Evolutionary conservation across 2,113 vertebrate genomes (phyloP).

Genomic region (Actinemys pallida): DNA sequence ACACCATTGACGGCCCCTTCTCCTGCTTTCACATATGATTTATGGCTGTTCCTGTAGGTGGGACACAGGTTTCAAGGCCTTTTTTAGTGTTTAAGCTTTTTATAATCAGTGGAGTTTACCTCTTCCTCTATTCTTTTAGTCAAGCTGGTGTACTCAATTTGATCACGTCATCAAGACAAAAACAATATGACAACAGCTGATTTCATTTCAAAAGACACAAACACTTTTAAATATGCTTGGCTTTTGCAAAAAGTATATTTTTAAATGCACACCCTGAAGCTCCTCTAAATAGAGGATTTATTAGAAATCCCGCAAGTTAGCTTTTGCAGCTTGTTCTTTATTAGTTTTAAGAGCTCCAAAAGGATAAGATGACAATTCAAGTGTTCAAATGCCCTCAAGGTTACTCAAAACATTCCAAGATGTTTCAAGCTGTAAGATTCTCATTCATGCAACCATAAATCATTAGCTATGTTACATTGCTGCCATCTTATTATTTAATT

Average conservation of each 20-base stretch:
- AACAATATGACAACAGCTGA: neutral
- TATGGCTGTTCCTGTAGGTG: slow-evolving; percentile 60
- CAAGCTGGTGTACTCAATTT: neutral
- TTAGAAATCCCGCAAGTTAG: neutral
- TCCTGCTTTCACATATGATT: slow-evolving; percentile 57
- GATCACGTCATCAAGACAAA: slow-evolving; percentile 19
- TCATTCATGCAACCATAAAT: slow-evolving; percentile 68
- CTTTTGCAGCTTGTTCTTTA: neutral
- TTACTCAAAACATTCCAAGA: slow-evolving; percentile 60
- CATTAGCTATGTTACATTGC: slow-evolving; percentile 35
- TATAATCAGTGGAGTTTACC: slow-evolving; percentile 40
- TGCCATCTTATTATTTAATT: slow-evolving; percentile 72
- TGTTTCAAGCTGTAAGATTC: slow-evolving; percentile 54
- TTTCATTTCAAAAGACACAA: slow-evolving; percentile 36
- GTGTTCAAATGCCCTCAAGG: slow-evolving; percentile 34
- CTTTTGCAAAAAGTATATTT: neutral
- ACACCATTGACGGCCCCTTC: slow-evolving; percentile 12
- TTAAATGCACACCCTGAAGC: neutral
- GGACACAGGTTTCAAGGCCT: slow-evolving; percentile 64
- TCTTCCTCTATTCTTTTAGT: slow-evolving; percentile 29
- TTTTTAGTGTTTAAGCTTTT: slow-evolving; percentile 54
- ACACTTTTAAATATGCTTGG: neutral
- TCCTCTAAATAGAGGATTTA: neutral
- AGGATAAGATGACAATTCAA: slow-evolving; percentile 23
- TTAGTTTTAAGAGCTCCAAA: slow-evolving; percentile 40